These are phyloP conservation scores for Hyles vespertilio DNA, from an alignment of 1,140 invertebrate genomes.

Conservation along the genomic window DNA sequence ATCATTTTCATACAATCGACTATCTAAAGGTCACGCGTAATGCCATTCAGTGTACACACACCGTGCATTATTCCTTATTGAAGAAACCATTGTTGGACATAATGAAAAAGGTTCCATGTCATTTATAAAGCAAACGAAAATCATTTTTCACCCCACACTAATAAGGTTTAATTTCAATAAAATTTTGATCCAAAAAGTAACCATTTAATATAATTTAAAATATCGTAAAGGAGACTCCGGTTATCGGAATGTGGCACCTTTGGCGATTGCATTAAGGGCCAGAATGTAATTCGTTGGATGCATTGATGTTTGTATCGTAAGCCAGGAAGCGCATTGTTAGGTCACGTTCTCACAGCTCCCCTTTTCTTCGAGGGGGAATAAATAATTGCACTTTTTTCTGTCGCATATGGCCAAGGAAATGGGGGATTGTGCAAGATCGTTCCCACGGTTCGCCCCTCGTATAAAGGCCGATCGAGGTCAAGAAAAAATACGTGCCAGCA, in stretches of 20 bases:
- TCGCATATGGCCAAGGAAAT: constrained; percentile 73
- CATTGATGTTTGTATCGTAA: constrained; percentile 59
- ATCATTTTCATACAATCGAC: constrained; percentile 67
- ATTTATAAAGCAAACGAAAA: constrained; percentile 10
- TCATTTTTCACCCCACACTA: constrained; percentile 13
- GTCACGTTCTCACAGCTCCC: constrained; percentile 74
- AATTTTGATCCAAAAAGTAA: constrained; percentile 31
- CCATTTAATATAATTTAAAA: constrained; percentile 59
- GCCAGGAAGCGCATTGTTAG: constrained; percentile 73
- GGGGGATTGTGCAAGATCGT: constrained; percentile 65
- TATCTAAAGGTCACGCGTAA: constrained; percentile 69
- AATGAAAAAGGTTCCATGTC: constrained; percentile 30
- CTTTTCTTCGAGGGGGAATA: constrained; percentile 72
- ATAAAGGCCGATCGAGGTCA: constrained; percentile 66
- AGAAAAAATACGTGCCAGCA: constrained; percentile 71
- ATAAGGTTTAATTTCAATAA: constrained; percentile 26
- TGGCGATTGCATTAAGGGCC: constrained; percentile 36
- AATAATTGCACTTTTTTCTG: constrained; percentile 75
- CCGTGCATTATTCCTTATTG: constrained; percentile 48
- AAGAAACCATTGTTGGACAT: constrained; percentile 55
- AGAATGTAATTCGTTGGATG: constrained; percentile 41
- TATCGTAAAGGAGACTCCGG: constrained; percentile 36
- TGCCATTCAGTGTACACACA: constrained; percentile 55
- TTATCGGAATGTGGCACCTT: constrained; percentile 53
- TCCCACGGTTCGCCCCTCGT: constrained; percentile 70